These are phyloP conservation scores for Notodonta ziczac DNA, from an alignment of 2,888 invertebrate species.

Conservation along the genomic window DNA sequence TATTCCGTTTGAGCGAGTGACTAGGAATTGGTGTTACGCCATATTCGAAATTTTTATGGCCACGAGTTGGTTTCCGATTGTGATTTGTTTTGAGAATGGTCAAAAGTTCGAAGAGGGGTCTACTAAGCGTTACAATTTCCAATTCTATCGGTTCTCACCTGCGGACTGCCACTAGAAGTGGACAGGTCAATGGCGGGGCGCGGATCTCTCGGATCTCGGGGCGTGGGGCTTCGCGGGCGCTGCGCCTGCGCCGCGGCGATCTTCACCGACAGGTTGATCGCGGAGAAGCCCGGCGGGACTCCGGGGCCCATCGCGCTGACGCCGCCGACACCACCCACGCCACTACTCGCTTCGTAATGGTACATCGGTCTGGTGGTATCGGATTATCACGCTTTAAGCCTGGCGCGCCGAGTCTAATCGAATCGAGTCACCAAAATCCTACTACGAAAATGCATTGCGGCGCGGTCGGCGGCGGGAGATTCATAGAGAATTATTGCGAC, in stretches of 20 bases:
- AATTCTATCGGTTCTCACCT: slow-evolving; percentile 82
- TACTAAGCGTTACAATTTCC: slow-evolving; percentile 3
- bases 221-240: slow-evolving; percentile 89
- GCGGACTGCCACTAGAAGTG: slow-evolving; percentile 94
- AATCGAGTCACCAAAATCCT: slow-evolving; percentile 1
- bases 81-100: not conserved
- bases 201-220: slow-evolving; percentile 90
- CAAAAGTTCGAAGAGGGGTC: not conserved
- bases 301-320: slow-evolving; percentile 87
- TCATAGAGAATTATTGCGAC: not conserved
- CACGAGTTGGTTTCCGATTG: no score
- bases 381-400: slow-evolving; percentile 48
- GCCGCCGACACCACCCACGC: slow-evolving; percentile 85
- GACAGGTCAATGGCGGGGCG: slow-evolving; percentile 94
- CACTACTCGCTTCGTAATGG: slow-evolving; percentile 88
- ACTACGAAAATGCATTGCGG: not conserved
- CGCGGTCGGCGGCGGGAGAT: no score
- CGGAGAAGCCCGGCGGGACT: slow-evolving; percentile 90
- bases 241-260: slow-evolving; percentile 90
- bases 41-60: no score
- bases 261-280: slow-evolving; percentile 93
- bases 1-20: no score
- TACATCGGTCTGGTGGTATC: slow-evolving; percentile 88
- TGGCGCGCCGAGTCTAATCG: not conserved
- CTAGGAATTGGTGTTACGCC: no score